These are phyloP conservation scores for Corapipo altera DNA, from an alignment of 2,113 vertebrate species.

Conservation along the genomic window DNA sequence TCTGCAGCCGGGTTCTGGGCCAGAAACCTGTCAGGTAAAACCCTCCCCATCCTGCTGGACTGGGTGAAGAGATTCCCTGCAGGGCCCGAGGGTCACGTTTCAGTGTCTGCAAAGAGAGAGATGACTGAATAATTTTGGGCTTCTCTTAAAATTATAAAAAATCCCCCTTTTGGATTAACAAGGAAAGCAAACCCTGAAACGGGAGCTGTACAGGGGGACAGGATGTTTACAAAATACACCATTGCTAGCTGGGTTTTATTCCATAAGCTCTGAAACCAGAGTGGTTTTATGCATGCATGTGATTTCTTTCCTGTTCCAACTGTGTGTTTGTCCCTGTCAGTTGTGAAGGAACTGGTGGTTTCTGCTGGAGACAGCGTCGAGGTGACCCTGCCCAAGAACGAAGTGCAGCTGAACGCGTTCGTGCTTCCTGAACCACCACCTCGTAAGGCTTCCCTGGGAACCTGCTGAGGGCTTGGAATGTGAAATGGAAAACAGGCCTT, in stretches of 20 bases:
- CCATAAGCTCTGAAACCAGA: not conserved
- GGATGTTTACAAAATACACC: not conserved
- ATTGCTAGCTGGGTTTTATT: not conserved
- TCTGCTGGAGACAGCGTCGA: slow-evolving; percentile 92
- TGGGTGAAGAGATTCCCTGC: not conserved
- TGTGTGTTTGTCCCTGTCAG: slow-evolving; percentile 54
- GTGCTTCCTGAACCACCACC: slow-evolving; percentile 81
- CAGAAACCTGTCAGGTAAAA: not conserved
- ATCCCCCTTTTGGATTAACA: not conserved
- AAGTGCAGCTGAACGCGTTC: slow-evolving; percentile 90
- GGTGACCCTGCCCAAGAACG: slow-evolving; percentile 88
- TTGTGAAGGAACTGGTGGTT: slow-evolving; percentile 88
- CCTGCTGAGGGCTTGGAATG: not conserved
- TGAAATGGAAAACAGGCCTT: not conserved
- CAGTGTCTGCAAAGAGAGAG: not conserved
- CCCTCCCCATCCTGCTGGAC: not conserved
- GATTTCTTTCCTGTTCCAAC: not conserved
- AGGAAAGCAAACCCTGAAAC: not conserved
- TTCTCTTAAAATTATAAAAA: slow-evolving; percentile 6
- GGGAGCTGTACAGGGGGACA: not conserved
- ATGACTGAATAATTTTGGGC: not conserved
- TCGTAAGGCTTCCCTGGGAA: slow-evolving; percentile 72
- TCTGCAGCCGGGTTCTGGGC: not conserved
- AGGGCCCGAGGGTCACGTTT: not conserved
- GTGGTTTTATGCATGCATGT: accelerated